Evolutionary conservation across 2,113 vertebrate genomes (phyloP).

Genomic region (Melanerpes aurifrons): DNA sequence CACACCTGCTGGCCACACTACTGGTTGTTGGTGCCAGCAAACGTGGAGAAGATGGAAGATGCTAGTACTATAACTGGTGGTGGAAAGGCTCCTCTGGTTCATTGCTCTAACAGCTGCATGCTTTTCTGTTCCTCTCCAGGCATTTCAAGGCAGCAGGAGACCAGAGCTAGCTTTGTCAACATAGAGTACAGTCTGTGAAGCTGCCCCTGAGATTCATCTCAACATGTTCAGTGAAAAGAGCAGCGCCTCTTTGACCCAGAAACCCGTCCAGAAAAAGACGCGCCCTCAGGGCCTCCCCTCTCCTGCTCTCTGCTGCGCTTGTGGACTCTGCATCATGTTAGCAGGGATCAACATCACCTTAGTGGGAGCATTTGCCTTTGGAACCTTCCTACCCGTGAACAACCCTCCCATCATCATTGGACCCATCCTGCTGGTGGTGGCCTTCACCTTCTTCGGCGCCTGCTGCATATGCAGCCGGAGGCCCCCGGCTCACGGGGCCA

Average conservation of each 20-base stretch:
- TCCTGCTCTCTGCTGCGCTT: conserved; percentile 92
- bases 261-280: conserved; percentile 72
- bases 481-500: conserved; percentile 64
- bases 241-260: conserved; percentile 73
- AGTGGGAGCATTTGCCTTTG: conserved; percentile 91
- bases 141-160: background rate
- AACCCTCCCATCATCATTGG: conserved; percentile 92
- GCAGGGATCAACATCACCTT: conserved; percentile 96
- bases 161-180: background rate
- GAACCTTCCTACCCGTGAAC: conserved; percentile 82
- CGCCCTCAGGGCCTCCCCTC: conserved; percentile 83
- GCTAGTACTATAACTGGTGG: background rate
- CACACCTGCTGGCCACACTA: too few species aligned
- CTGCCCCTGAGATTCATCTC: background rate
- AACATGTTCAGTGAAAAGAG: conserved; percentile 78
- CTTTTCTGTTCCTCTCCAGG: conserved; percentile 25
- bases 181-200: background rate
- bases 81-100: background rate
- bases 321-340: conserved; percentile 93
- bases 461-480: conserved; percentile 89
- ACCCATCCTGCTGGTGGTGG: conserved; percentile 86
- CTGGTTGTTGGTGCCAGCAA: background rate
- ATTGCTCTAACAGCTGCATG: background rate
- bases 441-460: conserved; percentile 86
- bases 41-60: accelerated